A percentile compares a stretch with the other conserved stretches of the same genome.
These are phyloP conservation scores for Rhysida immarginata DNA, from an alignment of 1,140 invertebrate genomes.

Conservation along the genomic window DNA sequence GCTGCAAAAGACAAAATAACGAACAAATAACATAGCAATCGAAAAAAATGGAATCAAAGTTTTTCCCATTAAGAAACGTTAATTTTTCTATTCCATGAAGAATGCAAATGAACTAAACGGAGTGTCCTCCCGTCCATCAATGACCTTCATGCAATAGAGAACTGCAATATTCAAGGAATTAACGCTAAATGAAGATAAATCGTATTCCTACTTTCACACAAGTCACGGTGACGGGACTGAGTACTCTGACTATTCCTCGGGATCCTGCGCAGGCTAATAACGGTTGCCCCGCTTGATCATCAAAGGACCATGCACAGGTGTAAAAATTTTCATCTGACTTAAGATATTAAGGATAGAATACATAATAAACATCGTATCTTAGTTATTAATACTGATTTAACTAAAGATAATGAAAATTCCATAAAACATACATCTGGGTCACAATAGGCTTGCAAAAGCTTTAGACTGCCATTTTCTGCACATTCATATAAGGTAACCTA, in stretches of 20 bases:
- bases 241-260: conserved; percentile 73
- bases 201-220: conserved; percentile 55
- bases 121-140: too few species aligned
- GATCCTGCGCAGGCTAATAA: conserved; percentile 79
- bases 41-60: too few species aligned
- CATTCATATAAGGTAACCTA: conserved; percentile 79
- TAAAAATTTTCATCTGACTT: conserved; percentile 88
- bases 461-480: conserved; percentile 51
- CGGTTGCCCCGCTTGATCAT: conserved; percentile 61
- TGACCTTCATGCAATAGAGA: too few species aligned
- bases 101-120: too few species aligned
- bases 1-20: conserved; percentile 32
- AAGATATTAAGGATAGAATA: background rate
- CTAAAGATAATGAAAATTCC: too few species aligned
- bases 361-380: background rate
- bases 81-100: too few species aligned
- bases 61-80: too few species aligned
- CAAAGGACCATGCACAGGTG: conserved; percentile 88
- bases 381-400: background rate
- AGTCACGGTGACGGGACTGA: conserved; percentile 64
- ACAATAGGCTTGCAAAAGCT: conserved; percentile 78
- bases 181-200: background rate
- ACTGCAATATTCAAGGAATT: too few species aligned
- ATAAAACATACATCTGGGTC: conserved; percentile 79
- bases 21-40: too few species aligned